These are phyloP conservation scores for Hydriomena furcata DNA, from an alignment of 2,888 invertebrate genomes.

Conservation along the genomic window DNA sequence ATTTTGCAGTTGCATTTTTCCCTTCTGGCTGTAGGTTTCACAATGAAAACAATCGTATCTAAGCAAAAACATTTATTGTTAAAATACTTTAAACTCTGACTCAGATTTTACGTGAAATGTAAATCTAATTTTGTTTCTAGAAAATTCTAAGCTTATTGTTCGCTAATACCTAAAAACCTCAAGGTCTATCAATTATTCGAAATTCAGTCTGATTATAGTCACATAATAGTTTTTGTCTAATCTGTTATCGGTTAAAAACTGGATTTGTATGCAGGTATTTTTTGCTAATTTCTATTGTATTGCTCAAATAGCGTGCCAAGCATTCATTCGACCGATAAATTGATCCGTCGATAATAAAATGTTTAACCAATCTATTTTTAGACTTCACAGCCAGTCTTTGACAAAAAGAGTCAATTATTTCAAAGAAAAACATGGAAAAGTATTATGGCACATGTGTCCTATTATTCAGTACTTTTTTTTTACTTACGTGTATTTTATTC, in stretches of 20 bases:
- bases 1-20: too few species aligned
- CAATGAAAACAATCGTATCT: too few species aligned
- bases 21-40: too few species aligned
- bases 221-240: constrained; percentile 4
- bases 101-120: too few species aligned
- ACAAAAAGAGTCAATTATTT: too few species aligned
- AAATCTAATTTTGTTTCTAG: neutral
- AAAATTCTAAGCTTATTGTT: neutral
- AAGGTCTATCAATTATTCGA: constrained; percentile 9
- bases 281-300: constrained; percentile 28
- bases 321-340: constrained; percentile 31
- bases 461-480: too few species aligned
- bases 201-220: constrained; percentile 4
- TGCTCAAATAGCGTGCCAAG: constrained; percentile 19
- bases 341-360: constrained; percentile 13
- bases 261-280: constrained; percentile 1
- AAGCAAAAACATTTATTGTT: too few species aligned
- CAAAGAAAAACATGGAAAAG: too few species aligned
- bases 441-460: too few species aligned
- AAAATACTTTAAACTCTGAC: too few species aligned
- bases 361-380: constrained; percentile 17
- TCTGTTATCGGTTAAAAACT: constrained; percentile 2
- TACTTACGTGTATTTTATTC: too few species aligned
- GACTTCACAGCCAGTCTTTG: too few species aligned
- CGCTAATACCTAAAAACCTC: neutral